Conservation (phyloP, 2,888 invertebrate species). For the Andricus curvator region DNA sequence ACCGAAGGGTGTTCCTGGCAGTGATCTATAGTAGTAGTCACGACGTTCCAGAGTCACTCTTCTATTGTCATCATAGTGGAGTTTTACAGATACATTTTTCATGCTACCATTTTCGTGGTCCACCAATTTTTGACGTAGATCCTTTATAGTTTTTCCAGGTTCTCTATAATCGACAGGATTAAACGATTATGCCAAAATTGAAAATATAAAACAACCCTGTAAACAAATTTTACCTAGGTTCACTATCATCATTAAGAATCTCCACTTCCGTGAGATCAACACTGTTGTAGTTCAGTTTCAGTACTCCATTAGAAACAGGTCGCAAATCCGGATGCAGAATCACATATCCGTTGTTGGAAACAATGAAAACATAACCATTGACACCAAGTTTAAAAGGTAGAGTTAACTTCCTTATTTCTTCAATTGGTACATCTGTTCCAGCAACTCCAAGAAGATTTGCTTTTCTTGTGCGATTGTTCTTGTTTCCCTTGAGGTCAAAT, state of each 20-base stretch:
- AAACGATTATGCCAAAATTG: too few species aligned
- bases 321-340: conserved; percentile 95
- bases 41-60: conserved; percentile 89
- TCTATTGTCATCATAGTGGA: conserved; percentile 92
- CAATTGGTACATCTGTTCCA: conserved; percentile 95
- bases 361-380: conserved; percentile 97
- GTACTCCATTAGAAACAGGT: conserved; percentile 85
- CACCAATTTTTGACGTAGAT: conserved; percentile 86
- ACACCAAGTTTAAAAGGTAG: conserved; percentile 97
- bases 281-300: conserved; percentile 97
- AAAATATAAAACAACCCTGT: too few species aligned
- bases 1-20: conserved; percentile 92
- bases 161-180: conserved; percentile 56
- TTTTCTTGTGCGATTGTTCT: conserved; percentile 80
- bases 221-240: conserved; percentile 80
- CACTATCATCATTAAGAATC: conserved; percentile 86
- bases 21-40: conserved; percentile 90
- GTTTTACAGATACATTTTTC: conserved; percentile 85
- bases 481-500: conserved; percentile 86
- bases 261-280: conserved; percentile 97
- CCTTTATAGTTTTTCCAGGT: conserved; percentile 68
- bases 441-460: conserved; percentile 95
- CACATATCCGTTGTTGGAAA: conserved; percentile 98
- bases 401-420: conserved; percentile 93
- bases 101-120: conserved; percentile 84